Evolutionary conservation across 2,797 vertebrate genomes (phyloP), one percentile per base, ranked within the genome.

Genomic region (Distichodus sexfasciatus): DNA sequence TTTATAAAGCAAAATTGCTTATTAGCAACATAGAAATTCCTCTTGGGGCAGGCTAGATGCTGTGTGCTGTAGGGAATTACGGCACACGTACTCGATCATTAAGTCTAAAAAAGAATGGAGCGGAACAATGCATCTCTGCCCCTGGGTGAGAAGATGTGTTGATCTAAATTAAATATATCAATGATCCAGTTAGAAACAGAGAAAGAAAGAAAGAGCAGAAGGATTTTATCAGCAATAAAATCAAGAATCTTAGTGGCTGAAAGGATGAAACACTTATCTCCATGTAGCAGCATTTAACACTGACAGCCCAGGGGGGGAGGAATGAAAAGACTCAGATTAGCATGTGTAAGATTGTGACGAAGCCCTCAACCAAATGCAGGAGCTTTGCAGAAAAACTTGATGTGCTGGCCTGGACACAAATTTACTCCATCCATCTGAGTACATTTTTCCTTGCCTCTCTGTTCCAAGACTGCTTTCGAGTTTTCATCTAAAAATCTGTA

Each of bases 311-410:
- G n/a, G n/a, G n/a, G n/a, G 4, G 31, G 31, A 33, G 9, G 31
- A 33, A 33, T 9, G 31, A 33, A 9, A 9, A 9, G 4, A 4
- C 19, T 17, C 28, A 51, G 14, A 50, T 17, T 26, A 26, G 36
- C 57, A 69, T 26, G 23, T 59, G 17, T 33, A 26, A 15, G n/a
- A 53, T 28, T 33, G 60, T 51, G 46, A n/a, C 11, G 26, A 44
- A 50, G 44, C 31, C 35, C 44, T 60, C 58, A 35, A 33, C 28
- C 21, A 46, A 14, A 48, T 68, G 23, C 58, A 69, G 43, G 47
- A 48, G 26, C 43, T 19, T 12, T 9, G 17, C 21, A 15, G 17
- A 17, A 10, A 17, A 28, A 35, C 23, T 29, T n/a, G n/a, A n/a
- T n/a, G n/a, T n/a, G n/a, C 31, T 3, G 43, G 28, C 38, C 21